These are phyloP conservation scores for Phymatocera aterrima DNA, from an alignment of 2,888 invertebrate genomes.

Conservation along the genomic window DNA sequence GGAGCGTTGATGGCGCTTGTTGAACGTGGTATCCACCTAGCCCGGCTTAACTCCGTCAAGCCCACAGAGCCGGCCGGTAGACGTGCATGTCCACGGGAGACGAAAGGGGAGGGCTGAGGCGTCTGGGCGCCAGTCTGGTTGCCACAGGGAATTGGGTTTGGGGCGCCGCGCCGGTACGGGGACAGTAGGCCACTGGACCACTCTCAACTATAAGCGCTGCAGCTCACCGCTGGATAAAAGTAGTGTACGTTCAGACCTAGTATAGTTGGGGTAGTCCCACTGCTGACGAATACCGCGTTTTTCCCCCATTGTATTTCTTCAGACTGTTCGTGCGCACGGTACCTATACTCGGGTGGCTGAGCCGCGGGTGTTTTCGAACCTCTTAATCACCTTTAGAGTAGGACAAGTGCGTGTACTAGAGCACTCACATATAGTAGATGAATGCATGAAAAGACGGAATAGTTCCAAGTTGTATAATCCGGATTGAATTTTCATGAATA, in stretches of 20 bases:
- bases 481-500: not conserved
- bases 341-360: not conserved
- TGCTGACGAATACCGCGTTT: not conserved
- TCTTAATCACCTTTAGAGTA: not conserved
- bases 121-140: conserved; percentile 53
- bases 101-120: conserved; percentile 47
- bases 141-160: conserved; percentile 53
- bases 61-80: conserved; percentile 35
- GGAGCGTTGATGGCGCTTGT: not conserved
- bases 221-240: conserved; percentile 33
- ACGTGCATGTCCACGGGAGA: conserved; percentile 21
- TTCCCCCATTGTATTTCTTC: conserved; percentile 15
- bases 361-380: not conserved
- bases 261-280: conserved; percentile 36
- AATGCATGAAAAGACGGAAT: no score
- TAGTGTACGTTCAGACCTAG: conserved; percentile 22
- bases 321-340: not conserved
- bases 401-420: not conserved
- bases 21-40: conserved; percentile 8
- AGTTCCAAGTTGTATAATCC: not conserved
- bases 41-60: conserved; percentile 4
- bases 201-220: conserved; percentile 37
- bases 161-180: conserved; percentile 54
- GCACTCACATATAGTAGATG: no score
- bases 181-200: conserved; percentile 57